Evolutionary conservation across 2,797 vertebrate genomes (phyloP).

Genomic region (Neostethus bicornis): DNA sequence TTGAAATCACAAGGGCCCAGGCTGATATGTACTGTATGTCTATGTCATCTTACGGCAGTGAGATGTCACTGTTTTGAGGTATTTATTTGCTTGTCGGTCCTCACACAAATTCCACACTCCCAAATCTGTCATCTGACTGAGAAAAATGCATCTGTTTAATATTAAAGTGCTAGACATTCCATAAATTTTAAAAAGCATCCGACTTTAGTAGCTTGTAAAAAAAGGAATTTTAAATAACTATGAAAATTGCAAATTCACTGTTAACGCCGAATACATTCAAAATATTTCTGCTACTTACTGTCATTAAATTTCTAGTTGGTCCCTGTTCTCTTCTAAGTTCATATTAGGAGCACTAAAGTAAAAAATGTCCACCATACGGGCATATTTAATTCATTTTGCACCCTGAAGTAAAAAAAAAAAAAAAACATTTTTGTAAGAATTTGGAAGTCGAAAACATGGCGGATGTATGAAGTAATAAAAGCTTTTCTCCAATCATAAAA

Average conservation of each 20-base stretch:
- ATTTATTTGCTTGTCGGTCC: slow-evolving; percentile 71
- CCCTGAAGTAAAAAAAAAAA: slow-evolving; percentile 42
- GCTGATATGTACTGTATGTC: slow-evolving; percentile 72
- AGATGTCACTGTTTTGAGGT: slow-evolving; percentile 74
- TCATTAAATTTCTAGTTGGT: slow-evolving; percentile 24
- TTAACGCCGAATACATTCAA: slow-evolving; percentile 11
- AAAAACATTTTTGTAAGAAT: slow-evolving; percentile 28
- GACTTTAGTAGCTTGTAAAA: slow-evolving; percentile 47
- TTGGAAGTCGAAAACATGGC: slow-evolving; percentile 32
- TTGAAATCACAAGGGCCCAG: slow-evolving; percentile 53
- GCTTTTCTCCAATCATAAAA: slow-evolving; percentile 28
- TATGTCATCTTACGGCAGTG: slow-evolving; percentile 69
- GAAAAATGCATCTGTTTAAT: slow-evolving; percentile 53
- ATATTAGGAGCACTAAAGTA: slow-evolving; percentile 23
- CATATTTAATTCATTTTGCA: slow-evolving; percentile 44
- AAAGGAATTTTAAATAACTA: slow-evolving; percentile 32
- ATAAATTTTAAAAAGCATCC: slow-evolving; percentile 50
- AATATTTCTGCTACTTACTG: slow-evolving; percentile 20
- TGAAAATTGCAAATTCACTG: slow-evolving; percentile 30
- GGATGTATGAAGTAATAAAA: slow-evolving; percentile 21
- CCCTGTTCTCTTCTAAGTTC: slow-evolving; percentile 15
- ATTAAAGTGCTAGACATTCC: slow-evolving; percentile 74
- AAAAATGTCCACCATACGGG: slow-evolving; percentile 26
- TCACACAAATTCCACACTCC: slow-evolving; percentile 47
- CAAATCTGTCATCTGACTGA: slow-evolving; percentile 47